Conservation (phyloP, 2,797 vertebrate genomes). For the Manis pentadactyla region DNA sequence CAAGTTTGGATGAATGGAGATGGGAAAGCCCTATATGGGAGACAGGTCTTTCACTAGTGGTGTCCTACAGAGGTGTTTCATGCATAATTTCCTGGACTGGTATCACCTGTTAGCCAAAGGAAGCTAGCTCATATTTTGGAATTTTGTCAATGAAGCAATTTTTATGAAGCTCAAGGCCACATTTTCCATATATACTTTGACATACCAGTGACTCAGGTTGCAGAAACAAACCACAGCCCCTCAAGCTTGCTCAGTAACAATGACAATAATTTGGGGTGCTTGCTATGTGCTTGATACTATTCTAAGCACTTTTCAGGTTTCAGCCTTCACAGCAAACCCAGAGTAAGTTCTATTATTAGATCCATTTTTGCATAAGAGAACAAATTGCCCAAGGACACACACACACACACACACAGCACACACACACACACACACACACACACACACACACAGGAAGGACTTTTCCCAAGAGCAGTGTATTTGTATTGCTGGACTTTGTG, state of each 20-base stretch:
- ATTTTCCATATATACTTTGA: constrained; percentile 54
- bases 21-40: background rate
- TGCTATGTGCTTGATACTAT: background rate
- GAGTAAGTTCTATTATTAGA: constrained; percentile 61
- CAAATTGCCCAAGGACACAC: constrained; percentile 26
- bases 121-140: constrained; percentile 46
- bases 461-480: background rate
- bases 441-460: background rate
- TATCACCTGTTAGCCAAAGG: constrained; percentile 27
- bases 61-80: background rate
- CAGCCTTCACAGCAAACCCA: constrained; percentile 16
- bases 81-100: background rate
- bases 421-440: background rate
- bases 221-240: background rate
- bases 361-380: constrained; percentile 60
- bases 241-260: background rate
- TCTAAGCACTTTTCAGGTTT: constrained; percentile 21
- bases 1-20: background rate
- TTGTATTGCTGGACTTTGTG: background rate
- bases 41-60: background rate
- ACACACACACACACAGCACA: background rate
- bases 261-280: background rate
- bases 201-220: background rate
- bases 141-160: constrained; percentile 55
- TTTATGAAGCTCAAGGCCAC: constrained; percentile 30